Base-by-base conservation (phyloP, 2,797 vertebrate species). In the Hapalemur alaotrensis region DNA sequence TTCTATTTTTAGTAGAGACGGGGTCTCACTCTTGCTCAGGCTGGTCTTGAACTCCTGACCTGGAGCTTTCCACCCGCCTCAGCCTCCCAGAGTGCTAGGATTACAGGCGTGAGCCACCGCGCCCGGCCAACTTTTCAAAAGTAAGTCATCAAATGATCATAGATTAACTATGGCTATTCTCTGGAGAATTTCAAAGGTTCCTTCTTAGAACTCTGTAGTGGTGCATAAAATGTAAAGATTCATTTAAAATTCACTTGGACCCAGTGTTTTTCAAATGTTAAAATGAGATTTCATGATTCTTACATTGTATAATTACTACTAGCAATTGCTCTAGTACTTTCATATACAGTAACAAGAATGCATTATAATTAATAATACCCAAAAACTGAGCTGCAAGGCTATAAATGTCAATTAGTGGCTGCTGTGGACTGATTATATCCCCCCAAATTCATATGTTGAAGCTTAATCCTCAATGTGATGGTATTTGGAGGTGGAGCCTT, bases 121-220 rank as follows among this genome's bases (percentile, higher is more conserved):
- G n/a, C n/a, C n/a, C n/a, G n/a, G n/a, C n/a, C n/a, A n/a, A n/a
- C 79, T 75, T 86, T 92, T 89, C 82, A 83, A 78, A 69, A 93
- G 18, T 30, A 81, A 43, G 94, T 92, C 23, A 30, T 90, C 48
- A 95, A 87, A 17, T 43, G 35, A 70, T 15, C 5, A 22, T 81
- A 73, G 91, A 46, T 54, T 83, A 83, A 81, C 48, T 69, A 73
- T 70, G 20, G 18, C 28, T 89, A 73, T 80, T 83, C 54, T 86
- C n/a, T 61, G 32, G 30, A 72, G 30, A 94, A 76, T n/a, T 73
- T 72, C 67, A 73, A 57, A 73, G 28, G 8, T 22, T 95, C 25
- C 48, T 78, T 92, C 78, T 61, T 75, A 63, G 41, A 81, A 15
- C 11, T 7, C 22, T 73, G 22, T 1, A 63, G 5, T 84, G 25